A percentile compares a stretch with the other conserved stretches of the same genome.
phyloP scores from a whole-genome alignment of 1,140 invertebrate species.

The Polyergus mexicanus region DNA sequence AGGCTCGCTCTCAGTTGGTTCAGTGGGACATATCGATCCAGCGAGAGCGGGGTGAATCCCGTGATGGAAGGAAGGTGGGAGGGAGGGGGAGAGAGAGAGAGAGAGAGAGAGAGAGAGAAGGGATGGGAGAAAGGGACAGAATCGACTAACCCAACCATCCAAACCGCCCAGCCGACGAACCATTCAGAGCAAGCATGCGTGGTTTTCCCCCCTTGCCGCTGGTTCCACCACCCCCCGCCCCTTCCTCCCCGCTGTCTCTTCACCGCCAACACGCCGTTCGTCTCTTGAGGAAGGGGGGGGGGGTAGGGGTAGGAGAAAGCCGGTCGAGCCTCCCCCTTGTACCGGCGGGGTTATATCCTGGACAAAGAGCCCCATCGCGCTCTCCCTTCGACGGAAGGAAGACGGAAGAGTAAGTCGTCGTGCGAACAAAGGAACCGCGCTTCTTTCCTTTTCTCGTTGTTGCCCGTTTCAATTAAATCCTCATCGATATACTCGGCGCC shows the following conservation, averaged over 20 bases:
- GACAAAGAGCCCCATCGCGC: conserved; percentile 66
- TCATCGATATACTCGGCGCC: conserved; percentile 49
- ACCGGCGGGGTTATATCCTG: conserved; percentile 54
- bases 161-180: conserved; percentile 64
- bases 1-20: conserved; percentile 73
- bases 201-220: conserved; percentile 29
- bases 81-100: neutral
- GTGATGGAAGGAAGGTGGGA: conserved; percentile 3
- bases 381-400: conserved; percentile 49
- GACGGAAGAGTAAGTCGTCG: conserved; percentile 17
- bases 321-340: conserved; percentile 52
- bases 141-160: conserved; percentile 66
- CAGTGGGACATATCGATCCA: conserved; percentile 76
- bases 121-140: too few relatives aligned
- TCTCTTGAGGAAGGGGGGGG: neutral
- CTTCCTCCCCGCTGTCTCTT: conserved; percentile 25
- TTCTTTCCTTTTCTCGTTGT: conserved; percentile 50
- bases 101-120: neutral
- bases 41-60: conserved; percentile 40
- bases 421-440: conserved; percentile 68
- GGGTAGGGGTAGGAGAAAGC: neutral
- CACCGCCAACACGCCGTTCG: conserved; percentile 47
- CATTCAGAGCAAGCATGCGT: conserved; percentile 70
- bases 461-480: conserved; percentile 69
- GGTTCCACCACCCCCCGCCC: conserved; percentile 16